A percentile compares a stretch with the other conserved stretches of the same genome.
phyloP scores from a whole-genome alignment of 2,888 invertebrate genomes.

The Temnothorax ravouxi region DNA sequence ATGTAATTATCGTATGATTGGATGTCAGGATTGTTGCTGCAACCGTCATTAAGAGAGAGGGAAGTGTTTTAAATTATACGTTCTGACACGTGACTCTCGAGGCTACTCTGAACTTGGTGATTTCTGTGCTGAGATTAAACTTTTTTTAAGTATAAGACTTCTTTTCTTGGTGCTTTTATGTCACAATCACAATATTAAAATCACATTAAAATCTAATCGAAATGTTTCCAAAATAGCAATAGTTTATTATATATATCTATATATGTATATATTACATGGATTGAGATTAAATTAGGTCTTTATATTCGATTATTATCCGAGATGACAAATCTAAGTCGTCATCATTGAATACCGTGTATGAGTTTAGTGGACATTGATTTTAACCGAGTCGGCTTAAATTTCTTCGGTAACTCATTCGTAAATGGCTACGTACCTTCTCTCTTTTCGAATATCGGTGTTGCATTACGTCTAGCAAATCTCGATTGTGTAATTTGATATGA shows the following conservation, averaged over 20 bases:
- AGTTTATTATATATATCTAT: conserved; percentile 42
- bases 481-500: conserved; percentile 17
- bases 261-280: conserved; percentile 25
- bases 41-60: conserved; percentile 15
- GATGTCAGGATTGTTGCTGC: not conserved
- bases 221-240: conserved; percentile 29
- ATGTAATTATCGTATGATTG: not conserved
- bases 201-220: conserved; percentile 29
- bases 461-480: conserved; percentile 22
- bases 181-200: conserved; percentile 38
- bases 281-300: conserved; percentile 37
- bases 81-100: not conserved
- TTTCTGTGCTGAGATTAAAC: conserved; percentile 24
- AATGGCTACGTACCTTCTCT: conserved; percentile 9
- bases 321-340: conserved; percentile 26
- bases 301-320: conserved; percentile 8
- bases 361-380: conserved; percentile 33
- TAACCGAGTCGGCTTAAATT: not conserved
- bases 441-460: conserved; percentile 22
- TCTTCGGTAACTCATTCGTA: not conserved
- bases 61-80: conserved; percentile 32
- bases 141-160: conserved; percentile 22
- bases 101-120: conserved; percentile 1
- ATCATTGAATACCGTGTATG: conserved; percentile 22
- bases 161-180: conserved; percentile 47